Percentiles rank a stretch among this genome's conserved stretches.
Evolutionary conservation across 92 coral and sea anemone genomes (phyloP).

Genomic region (Palythoa grandiflora): DNA sequence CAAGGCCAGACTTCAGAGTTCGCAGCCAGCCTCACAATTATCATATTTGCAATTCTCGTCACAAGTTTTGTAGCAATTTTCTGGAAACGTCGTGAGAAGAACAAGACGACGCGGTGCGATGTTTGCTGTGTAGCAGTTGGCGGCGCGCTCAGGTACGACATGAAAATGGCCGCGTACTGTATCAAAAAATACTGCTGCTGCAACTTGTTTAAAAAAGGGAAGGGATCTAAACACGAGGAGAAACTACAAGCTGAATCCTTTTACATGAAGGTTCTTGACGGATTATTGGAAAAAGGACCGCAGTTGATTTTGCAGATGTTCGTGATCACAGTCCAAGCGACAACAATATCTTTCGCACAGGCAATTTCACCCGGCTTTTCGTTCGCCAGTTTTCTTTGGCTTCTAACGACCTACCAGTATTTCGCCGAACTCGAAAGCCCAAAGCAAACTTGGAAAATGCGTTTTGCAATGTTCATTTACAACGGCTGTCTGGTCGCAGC

Average conservation of each 20-base stretch:
- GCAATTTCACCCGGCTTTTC: conserved; percentile 41
- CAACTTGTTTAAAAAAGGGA: neutral
- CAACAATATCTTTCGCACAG: conserved; percentile 32
- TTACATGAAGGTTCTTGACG: conserved; percentile 41
- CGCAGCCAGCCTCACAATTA: conserved; percentile 28
- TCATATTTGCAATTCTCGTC: conserved; percentile 9
- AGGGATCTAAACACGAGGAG: conserved; percentile 16
- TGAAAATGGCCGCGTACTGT: conserved; percentile 39
- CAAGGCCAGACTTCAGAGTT: conserved; percentile 32
- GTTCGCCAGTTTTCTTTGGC: conserved; percentile 45
- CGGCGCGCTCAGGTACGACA: conserved; percentile 31
- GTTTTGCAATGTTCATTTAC: conserved; percentile 27
- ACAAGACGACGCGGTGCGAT: conserved; percentile 37
- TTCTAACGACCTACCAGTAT: conserved; percentile 24
- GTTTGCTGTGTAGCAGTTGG: conserved; percentile 27
- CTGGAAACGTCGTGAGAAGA: conserved; percentile 37
- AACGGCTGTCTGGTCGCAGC: conserved; percentile 27
- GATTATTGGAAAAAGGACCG: conserved; percentile 37
- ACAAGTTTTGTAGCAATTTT: conserved; percentile 33
- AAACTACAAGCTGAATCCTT: conserved; percentile 41
- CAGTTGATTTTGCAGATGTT: conserved; percentile 32
- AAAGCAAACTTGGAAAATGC: conserved; percentile 46
- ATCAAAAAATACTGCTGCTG: conserved; percentile 43
- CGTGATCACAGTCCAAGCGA: conserved; percentile 35
- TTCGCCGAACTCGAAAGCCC: conserved; percentile 42